These are phyloP conservation scores for Caenorhabditis sinica DNA, from an alignment of 2,888 invertebrate species.

Conservation along the genomic window DNA sequence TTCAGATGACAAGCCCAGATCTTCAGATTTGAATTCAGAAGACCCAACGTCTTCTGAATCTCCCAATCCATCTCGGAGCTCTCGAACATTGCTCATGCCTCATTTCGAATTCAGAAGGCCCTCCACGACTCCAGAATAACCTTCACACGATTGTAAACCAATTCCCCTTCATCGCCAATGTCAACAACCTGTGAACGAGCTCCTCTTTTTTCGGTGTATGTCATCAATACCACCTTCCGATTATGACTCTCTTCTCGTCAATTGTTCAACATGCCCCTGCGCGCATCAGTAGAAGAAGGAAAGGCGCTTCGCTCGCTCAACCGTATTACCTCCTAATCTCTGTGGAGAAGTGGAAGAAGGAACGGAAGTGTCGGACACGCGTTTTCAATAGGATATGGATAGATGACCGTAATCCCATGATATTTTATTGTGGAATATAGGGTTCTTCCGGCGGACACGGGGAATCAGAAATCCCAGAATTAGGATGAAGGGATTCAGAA, in stretches of 20 bases:
- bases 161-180: constrained; percentile 11
- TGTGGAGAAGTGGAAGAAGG: not conserved
- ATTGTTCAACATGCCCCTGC: constrained; percentile 40
- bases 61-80: too few species aligned
- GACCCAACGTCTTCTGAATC: not conserved
- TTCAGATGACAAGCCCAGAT: too few species aligned
- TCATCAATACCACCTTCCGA: constrained; percentile 7
- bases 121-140: not conserved
- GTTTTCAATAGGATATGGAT: constrained; percentile 12
- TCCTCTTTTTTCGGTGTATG: constrained; percentile 6
- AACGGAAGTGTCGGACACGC: constrained; percentile 17
- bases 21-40: too few species aligned
- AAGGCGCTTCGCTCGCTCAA: constrained; percentile 39
- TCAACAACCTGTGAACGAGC: constrained; percentile 33
- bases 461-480: not conserved
- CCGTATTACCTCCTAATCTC: constrained; percentile 53
- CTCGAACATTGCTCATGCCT: too few species aligned
- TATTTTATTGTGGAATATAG: constrained; percentile 33
- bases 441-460: not conserved
- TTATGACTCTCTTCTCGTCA: constrained; percentile 31
- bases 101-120: too few species aligned
- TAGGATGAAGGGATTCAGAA: not conserved
- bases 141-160: constrained; percentile 13
- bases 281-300: too few species aligned
- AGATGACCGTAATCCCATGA: constrained; percentile 50